Evolutionary conservation across 2,797 vertebrate species (phyloP).

Genomic region (Pogoniulus pusillus): DNA sequence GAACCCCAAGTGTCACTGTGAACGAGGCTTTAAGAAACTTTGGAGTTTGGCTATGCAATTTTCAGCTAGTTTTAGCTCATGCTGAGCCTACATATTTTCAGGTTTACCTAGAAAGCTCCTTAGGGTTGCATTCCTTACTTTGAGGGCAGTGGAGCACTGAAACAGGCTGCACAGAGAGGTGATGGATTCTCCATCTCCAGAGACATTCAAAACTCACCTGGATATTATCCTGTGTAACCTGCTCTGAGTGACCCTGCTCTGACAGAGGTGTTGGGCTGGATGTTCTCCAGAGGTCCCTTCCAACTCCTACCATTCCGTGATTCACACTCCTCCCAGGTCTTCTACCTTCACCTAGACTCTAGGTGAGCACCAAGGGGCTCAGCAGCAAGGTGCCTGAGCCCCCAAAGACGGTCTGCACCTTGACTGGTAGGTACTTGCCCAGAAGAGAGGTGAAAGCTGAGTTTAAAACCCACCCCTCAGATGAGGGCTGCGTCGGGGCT

Average conservation of each 20-base stretch:
- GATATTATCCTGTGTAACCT: no score
- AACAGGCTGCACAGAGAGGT: no score
- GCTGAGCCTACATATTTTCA: neutral
- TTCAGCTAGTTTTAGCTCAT: neutral
- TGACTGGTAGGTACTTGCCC: neutral
- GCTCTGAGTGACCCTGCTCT: no score
- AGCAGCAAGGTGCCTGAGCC: neutral
- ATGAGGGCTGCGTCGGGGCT: neutral
- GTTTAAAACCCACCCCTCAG: neutral
- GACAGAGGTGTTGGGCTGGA: no score
- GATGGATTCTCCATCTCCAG: no score
- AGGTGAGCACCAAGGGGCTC: neutral
- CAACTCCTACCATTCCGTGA: no score
- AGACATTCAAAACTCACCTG: no score
- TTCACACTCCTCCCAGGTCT: neutral
- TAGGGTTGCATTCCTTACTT: neutral
- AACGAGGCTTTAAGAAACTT: neutral
- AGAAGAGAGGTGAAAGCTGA: neutral
- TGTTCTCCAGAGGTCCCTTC: no score
- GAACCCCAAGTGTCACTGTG: neutral
- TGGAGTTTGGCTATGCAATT: neutral
- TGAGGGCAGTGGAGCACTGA: no score
- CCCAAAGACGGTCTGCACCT: neutral
- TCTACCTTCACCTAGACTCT: neutral
- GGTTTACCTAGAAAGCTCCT: neutral